Evolutionary conservation across 2,113 vertebrate species (phyloP).

Genomic region (Calidris pygmaea): DNA sequence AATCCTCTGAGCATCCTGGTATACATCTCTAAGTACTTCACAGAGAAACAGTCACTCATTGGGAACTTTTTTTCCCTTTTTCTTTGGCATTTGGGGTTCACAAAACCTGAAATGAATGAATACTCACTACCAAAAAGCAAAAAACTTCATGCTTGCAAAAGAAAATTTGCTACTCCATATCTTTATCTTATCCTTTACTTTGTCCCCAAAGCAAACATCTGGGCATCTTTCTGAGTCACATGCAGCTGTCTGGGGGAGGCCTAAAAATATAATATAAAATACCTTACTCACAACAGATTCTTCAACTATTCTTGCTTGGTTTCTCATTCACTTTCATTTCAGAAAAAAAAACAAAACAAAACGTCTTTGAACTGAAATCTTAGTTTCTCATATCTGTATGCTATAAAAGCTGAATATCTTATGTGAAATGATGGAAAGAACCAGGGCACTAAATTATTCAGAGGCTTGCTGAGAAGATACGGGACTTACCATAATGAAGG

Average conservation of each 20-base stretch:
- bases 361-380: neutral
- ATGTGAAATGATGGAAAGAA: constrained; percentile 17
- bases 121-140: neutral
- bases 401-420: constrained; percentile 25
- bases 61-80: neutral
- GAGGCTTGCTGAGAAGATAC: neutral
- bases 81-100: neutral
- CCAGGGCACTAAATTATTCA: constrained; percentile 58
- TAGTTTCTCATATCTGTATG: neutral
- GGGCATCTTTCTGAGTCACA: neutral
- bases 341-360: neutral
- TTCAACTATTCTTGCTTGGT: neutral
- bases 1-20: neutral
- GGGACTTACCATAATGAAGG: constrained; percentile 22
- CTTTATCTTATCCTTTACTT: neutral
- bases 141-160: neutral
- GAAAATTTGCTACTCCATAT: neutral
- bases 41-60: neutral
- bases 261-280: neutral
- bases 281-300: neutral
- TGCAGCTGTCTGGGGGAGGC: neutral
- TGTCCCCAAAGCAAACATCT: neutral
- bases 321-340: constrained; percentile 32
- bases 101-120: neutral
- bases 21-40: neutral